phyloP scores from a whole-genome alignment of 1,140 invertebrate species.

The Catajapyx aquilonaris region DNA sequence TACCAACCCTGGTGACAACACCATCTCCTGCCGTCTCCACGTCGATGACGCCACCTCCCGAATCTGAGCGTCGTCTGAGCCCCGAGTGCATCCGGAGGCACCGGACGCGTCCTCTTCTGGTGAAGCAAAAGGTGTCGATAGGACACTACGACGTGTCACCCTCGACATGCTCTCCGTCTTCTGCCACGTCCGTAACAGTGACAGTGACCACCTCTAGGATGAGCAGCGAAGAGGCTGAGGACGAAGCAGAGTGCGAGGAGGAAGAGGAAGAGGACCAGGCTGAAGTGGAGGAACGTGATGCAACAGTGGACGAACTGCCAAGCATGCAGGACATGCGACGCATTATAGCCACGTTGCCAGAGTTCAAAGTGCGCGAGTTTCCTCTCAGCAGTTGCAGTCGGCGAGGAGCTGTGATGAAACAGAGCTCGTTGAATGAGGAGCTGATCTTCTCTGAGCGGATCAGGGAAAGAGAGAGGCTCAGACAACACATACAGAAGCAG shows the following conservation, averaged over 20 bases:
- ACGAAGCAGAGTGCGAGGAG: conserved; percentile 12
- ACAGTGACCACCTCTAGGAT: background rate
- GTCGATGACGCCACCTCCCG: too few species aligned
- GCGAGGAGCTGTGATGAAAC: conserved; percentile 48
- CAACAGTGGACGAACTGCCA: conserved; percentile 26
- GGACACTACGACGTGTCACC: conserved; percentile 30
- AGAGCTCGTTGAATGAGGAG: conserved; percentile 73
- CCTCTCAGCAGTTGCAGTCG: conserved; percentile 20
- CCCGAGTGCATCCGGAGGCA: background rate
- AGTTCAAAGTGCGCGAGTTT: conserved; percentile 27
- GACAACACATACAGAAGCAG: conserved; percentile 69
- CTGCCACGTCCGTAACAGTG: too few species aligned
- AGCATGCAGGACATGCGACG: conserved; percentile 32
- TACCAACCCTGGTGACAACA: too few species aligned
- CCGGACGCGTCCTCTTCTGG: conserved; percentile 29
- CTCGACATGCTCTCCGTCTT: background rate
- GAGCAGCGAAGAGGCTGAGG: conserved; percentile 4
- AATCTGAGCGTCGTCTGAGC: too few species aligned
- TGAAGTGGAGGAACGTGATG: too few species aligned
- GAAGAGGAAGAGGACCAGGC: conserved; percentile 30
- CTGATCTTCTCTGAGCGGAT: conserved; percentile 58
- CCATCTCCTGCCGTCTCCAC: conserved; percentile 15
- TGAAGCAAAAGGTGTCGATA: conserved; percentile 59
- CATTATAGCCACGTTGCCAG: conserved; percentile 32
- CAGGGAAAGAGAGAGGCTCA: conserved; percentile 58